These are phyloP conservation scores for Drepana falcataria DNA, from an alignment of 2,888 invertebrate genomes.

Conservation along the genomic window DNA sequence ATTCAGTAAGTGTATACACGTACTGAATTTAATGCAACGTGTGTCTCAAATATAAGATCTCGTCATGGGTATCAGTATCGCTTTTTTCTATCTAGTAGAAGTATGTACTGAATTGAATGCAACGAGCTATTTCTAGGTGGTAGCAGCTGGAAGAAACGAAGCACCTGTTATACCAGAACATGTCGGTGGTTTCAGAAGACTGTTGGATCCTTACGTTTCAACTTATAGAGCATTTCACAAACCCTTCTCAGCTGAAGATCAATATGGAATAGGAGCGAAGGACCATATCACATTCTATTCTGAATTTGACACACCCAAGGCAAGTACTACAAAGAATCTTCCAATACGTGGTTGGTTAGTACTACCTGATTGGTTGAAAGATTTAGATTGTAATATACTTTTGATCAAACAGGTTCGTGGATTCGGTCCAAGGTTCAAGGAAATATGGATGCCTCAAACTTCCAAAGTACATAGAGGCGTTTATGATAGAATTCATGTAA, in stretches of 20 bases:
- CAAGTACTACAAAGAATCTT: slow-evolving; percentile 14
- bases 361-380: too few relatives aligned
- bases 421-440: slow-evolving; percentile 60
- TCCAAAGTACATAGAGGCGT: slow-evolving; percentile 50
- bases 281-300: slow-evolving; percentile 69
- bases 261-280: slow-evolving; percentile 60
- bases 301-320: slow-evolving; percentile 55
- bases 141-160: slow-evolving; percentile 66
- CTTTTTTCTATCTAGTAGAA: too few relatives aligned
- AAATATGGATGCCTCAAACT: slow-evolving; percentile 66
- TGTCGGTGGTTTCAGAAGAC: slow-evolving; percentile 42
- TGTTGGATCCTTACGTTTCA: slow-evolving; percentile 62
- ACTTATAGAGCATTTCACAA: slow-evolving; percentile 51
- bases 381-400: not conserved
- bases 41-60: too few relatives aligned
- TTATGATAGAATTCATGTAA: slow-evolving; percentile 60
- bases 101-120: not conserved
- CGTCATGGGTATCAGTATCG: too few relatives aligned
- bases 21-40: too few relatives aligned
- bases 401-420: slow-evolving; percentile 45
- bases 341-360: too few relatives aligned
- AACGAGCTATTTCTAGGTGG: slow-evolving; percentile 32
- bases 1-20: too few relatives aligned
- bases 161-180: slow-evolving; percentile 51
- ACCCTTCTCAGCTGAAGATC: slow-evolving; percentile 55